phyloP scores from a whole-genome alignment of 2,888 invertebrate genomes.

The Stegophylla sp. region DNA sequence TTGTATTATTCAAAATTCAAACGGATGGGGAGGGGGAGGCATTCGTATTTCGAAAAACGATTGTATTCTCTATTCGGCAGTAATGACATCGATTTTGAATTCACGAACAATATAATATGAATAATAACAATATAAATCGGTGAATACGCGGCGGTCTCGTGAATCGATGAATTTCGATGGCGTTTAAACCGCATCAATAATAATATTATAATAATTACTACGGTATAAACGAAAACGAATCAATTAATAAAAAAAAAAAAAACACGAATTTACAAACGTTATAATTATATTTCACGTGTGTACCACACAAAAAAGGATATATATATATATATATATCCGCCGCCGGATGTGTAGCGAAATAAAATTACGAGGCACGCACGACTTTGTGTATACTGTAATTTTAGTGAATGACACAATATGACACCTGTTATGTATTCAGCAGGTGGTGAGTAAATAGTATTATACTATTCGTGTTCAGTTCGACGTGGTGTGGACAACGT shows the following conservation, averaged over 20 bases:
- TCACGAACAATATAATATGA: too few relatives aligned
- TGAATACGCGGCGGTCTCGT: too few relatives aligned
- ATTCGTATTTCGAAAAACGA: too few relatives aligned
- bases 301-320: background rate
- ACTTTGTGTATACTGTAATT: constrained; percentile 12
- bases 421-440: constrained; percentile 52
- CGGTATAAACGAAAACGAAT: background rate
- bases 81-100: too few relatives aligned
- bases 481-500: background rate
- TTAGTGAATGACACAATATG: constrained; percentile 14
- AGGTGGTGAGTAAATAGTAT: constrained; percentile 22
- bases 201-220: background rate
- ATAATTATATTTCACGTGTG: background rate
- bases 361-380: background rate
- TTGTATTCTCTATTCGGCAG: too few relatives aligned
- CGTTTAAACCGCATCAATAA: too few relatives aligned
- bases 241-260: background rate
- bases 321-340: background rate
- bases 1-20: too few relatives aligned
- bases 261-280: background rate
- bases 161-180: too few relatives aligned
- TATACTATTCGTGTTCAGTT: constrained; percentile 6
- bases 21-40: too few relatives aligned
- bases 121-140: too few relatives aligned
- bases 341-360: background rate